These are phyloP conservation scores for Enteromius fasciolatus DNA, from an alignment of 2,797 vertebrate genomes.

Conservation along the genomic window DNA sequence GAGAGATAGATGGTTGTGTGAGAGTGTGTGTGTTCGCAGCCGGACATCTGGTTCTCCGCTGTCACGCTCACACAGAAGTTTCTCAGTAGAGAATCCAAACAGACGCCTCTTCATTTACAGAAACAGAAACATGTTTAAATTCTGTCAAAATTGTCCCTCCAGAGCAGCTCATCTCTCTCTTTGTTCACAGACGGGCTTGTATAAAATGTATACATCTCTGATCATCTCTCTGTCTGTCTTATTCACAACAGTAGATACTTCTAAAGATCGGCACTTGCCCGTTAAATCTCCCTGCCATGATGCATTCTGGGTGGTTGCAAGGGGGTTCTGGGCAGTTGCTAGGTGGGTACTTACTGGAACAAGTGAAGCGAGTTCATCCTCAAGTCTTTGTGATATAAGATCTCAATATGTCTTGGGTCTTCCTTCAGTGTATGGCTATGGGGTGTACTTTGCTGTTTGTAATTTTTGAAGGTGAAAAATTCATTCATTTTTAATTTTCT, in stretches of 20 bases:
- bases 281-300: neutral
- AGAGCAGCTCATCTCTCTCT: slow-evolving; percentile 36
- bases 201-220: slow-evolving; percentile 5
- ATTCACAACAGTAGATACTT: neutral
- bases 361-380: neutral
- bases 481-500: neutral
- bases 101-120: slow-evolving; percentile 65
- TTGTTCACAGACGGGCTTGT: slow-evolving; percentile 13
- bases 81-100: slow-evolving; percentile 62
- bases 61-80: slow-evolving; percentile 58
- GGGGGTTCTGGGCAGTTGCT: neutral
- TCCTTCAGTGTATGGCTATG: neutral
- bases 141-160: slow-evolving; percentile 12
- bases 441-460: neutral
- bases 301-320: slow-evolving; percentile 17
- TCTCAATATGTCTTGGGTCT: neutral
- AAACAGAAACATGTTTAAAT: slow-evolving; percentile 58
- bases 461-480: neutral
- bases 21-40: slow-evolving; percentile 40
- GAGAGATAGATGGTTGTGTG: slow-evolving; percentile 14
- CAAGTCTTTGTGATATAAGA: neutral
- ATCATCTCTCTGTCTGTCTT: slow-evolving; percentile 7
- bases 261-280: neutral
- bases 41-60: slow-evolving; percentile 63
- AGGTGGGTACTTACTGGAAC: slow-evolving; percentile 7